Percentiles rank a stretch among this genome's conserved stretches.
Conservation (phyloP, 2,113 vertebrate species). For the Synchiropus splendidus region DNA sequence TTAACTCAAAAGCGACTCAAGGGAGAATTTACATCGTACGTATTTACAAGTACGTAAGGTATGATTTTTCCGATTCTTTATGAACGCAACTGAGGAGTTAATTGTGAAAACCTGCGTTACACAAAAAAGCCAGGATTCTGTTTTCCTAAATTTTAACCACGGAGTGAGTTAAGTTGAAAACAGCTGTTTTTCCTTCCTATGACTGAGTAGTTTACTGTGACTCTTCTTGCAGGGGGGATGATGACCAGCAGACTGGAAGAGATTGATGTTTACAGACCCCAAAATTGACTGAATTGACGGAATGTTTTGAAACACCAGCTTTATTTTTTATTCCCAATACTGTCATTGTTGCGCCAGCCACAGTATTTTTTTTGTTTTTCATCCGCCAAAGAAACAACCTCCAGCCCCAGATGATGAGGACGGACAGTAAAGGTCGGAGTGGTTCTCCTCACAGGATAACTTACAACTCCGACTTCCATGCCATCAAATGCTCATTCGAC, state of each 20-base stretch:
- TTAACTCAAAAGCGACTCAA: too few relatives aligned
- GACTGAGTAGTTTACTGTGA: neutral
- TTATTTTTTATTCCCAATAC: too few relatives aligned
- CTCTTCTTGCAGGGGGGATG: constrained; percentile 6
- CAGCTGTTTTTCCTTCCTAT: too few relatives aligned
- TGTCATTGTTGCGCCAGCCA: too few relatives aligned
- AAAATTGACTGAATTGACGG: neutral
- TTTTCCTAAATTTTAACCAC: too few relatives aligned
- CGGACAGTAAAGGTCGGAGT: constrained; percentile 78
- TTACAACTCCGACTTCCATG: constrained; percentile 85
- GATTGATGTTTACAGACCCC: constrained; percentile 11
- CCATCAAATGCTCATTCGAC: constrained; percentile 85
- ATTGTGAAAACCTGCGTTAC: constrained; percentile 22
- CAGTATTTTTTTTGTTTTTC: too few relatives aligned
- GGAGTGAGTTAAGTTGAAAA: too few relatives aligned
- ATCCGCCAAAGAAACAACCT: neutral
- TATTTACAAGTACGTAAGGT: neutral
- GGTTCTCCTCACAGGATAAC: constrained; percentile 84
- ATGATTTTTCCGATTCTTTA: constrained; percentile 2
- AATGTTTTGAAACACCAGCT: too few relatives aligned
- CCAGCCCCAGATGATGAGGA: constrained; percentile 75
- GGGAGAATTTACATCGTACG: neutral
- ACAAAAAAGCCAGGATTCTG: too few relatives aligned
- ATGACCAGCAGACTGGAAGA: constrained; percentile 3
- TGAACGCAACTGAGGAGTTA: constrained; percentile 17